Evolutionary conservation across 2,797 vertebrate species (phyloP).

Genomic region (Coilia nasus): DNA sequence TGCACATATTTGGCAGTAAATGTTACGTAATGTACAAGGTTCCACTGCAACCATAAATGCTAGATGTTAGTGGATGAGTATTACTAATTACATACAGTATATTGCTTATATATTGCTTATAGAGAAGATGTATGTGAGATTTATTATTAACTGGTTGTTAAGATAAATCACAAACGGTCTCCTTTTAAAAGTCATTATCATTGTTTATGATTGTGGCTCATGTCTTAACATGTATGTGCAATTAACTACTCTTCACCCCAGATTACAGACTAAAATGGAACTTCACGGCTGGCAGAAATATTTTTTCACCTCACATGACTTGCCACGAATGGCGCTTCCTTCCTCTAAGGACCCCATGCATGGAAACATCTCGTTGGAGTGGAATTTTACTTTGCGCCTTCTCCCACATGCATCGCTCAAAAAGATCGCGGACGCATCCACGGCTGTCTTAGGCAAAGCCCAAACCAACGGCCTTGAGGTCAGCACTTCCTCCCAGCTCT

Average conservation of each 20-base stretch:
- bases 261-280: slow-evolving; percentile 28
- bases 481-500: slow-evolving; percentile 41
- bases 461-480: slow-evolving; percentile 36
- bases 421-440: slow-evolving; percentile 14
- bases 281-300: slow-evolving; percentile 16
- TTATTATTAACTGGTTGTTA: not conserved
- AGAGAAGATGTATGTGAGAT: not conserved
- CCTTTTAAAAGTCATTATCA: not conserved
- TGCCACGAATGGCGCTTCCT: slow-evolving; percentile 41
- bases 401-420: slow-evolving; percentile 25
- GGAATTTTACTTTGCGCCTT: slow-evolving; percentile 15
- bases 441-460: slow-evolving; percentile 41
- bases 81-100: too few relatives aligned
- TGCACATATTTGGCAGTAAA: not conserved
- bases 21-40: not conserved
- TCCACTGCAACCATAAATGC: not conserved
- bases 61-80: not conserved
- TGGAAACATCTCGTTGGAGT: slow-evolving; percentile 43
- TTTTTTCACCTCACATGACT: slow-evolving; percentile 42
- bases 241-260: not conserved
- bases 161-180: not conserved
- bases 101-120: not conserved
- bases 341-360: slow-evolving; percentile 41
- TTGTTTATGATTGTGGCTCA: not conserved
- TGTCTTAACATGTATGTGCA: not conserved